Evolutionary conservation across 2,113 vertebrate genomes (phyloP).

Genomic region (Piaya cayana): DNA sequence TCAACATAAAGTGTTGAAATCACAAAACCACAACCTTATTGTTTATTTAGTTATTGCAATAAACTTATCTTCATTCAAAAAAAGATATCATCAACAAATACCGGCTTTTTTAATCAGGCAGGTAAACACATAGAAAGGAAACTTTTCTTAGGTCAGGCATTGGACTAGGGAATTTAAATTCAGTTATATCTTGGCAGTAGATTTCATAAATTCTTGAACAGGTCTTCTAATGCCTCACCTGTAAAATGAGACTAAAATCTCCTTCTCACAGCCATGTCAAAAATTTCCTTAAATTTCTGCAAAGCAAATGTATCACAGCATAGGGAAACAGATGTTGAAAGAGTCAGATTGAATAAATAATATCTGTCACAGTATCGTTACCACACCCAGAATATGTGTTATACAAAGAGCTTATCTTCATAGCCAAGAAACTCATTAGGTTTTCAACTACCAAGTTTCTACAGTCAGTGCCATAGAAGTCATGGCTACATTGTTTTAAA

Average conservation of each 20-base stretch:
- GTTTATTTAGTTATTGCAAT: not conserved
- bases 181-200: not conserved
- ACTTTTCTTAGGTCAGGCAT: not conserved
- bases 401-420: not conserved
- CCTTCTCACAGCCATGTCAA: not conserved
- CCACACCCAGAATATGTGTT: not conserved
- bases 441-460: not conserved
- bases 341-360: not conserved
- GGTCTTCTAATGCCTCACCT: not conserved
- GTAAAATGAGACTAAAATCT: not conserved
- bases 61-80: not conserved
- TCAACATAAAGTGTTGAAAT: not conserved
- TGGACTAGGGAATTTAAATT: not conserved
- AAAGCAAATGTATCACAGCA: not conserved
- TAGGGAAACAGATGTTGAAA: not conserved
- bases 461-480: not conserved
- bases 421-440: slow-evolving; percentile 5
- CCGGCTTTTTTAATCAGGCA: not conserved
- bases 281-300: not conserved
- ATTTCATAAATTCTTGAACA: not conserved
- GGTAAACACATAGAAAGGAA: not conserved
- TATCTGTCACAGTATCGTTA: not conserved
- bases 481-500: not conserved
- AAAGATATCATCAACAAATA: not conserved
- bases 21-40: not conserved